Evolutionary conservation across 2,797 vertebrate species (phyloP), one percentile per base, ranked within the genome.

Genomic region (Discoglossus pictus): DNA sequence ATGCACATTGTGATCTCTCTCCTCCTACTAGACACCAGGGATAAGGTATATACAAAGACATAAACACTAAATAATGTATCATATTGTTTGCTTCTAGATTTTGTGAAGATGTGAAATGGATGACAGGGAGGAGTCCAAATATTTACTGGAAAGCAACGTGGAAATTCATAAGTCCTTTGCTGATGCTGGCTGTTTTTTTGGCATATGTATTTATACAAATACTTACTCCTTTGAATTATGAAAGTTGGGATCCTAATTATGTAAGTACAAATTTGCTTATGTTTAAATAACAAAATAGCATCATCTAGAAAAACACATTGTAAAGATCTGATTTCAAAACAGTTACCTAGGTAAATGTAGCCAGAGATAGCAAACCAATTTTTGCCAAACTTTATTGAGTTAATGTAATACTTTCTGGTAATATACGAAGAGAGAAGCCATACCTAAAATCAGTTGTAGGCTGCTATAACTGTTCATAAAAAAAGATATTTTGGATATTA

Each of bases 101-200:
- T 80, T 88, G 90, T 38, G 84, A 93, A 0, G 92, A 97, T 43
- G 80, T 97, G 40, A 59, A 83, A 39, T 86, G 80, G 78, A 98
- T 98, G 96, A 98, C 91, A 0, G 94, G 93, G 42, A 82, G 68
- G 21, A 80, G 61, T 47, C 93, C 89, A 0, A 86, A 83, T 68
- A 64, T 92, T 58, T 98, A 87, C 80, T 97, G 96, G 96, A 84
- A 78, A 54, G 75, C 70, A 1, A 88, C 92, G 13, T 98, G 94
- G 95, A 84, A 72, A 77, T 71, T 90, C n/a, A 81, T 94, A 73
- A 95, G 94, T 69, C 95, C 96, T 44, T 0, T 90, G 15, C 75
- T 96, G 81, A 87, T 98, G 43, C 11, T 92, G 10, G 70, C 64
- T 3, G 83, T 97, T 60, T 76, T 97, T 0, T 0, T 89, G 61